Evolutionary conservation across 2,888 invertebrate genomes (phyloP).

Genomic region (Himalopsyche anomala): DNA sequence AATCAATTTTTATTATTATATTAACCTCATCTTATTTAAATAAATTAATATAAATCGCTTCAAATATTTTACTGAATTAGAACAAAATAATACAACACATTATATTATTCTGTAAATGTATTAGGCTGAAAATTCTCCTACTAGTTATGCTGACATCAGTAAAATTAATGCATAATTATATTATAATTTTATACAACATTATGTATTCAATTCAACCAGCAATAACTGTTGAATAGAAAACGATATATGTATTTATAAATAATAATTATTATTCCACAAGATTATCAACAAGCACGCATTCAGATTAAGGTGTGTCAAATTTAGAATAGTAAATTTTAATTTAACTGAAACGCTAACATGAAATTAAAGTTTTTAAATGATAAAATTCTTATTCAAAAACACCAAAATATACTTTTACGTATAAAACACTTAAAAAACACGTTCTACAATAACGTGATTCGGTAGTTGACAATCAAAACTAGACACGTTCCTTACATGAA

Average conservation of each 20-base stretch:
- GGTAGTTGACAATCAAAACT: too few relatives aligned
- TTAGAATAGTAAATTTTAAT: neutral
- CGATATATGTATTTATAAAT: conserved; percentile 39
- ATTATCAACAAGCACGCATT: neutral
- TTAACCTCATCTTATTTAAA: too few relatives aligned
- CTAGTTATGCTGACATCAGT: neutral
- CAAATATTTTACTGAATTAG: neutral
- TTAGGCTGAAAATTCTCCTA: neutral
- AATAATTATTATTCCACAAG: neutral
- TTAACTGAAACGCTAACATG: neutral
- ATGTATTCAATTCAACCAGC: conserved; percentile 17
- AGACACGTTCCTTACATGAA: too few relatives aligned
- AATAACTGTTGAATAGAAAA: neutral
- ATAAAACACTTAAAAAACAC: too few relatives aligned
- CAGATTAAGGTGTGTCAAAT: conserved; percentile 12
- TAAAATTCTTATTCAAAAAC: too few relatives aligned
- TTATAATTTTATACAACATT: conserved; percentile 6
- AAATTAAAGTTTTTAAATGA: too few relatives aligned
- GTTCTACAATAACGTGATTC: too few relatives aligned
- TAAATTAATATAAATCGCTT: too few relatives aligned
- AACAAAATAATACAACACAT: neutral
- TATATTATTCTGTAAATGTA: too few relatives aligned
- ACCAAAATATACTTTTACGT: too few relatives aligned
- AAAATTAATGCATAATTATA: conserved; percentile 2
- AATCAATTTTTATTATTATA: too few relatives aligned